Percentiles rank a stretch among this genome's conserved stretches.
Conservation (phyloP, 2,113 vertebrate genomes). For the Micromys minutus region DNA sequence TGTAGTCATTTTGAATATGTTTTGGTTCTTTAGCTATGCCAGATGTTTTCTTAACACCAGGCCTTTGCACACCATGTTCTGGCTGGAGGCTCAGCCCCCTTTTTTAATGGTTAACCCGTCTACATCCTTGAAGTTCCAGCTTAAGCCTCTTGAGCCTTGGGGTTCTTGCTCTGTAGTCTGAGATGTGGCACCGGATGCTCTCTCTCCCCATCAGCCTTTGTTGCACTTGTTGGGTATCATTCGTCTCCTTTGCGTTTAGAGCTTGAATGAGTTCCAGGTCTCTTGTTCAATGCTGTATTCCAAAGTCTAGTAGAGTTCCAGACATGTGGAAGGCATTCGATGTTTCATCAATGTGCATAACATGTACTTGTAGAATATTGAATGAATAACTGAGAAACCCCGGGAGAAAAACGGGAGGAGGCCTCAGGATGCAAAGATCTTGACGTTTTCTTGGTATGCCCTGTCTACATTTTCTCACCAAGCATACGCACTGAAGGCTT, state of each 20-base stretch:
- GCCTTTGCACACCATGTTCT: neutral
- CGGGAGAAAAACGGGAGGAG: neutral
- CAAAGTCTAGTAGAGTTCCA: neutral
- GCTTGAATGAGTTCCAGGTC: neutral
- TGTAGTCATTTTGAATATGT: neutral
- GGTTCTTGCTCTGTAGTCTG: neutral
- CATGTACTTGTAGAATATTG: slow-evolving; percentile 27
- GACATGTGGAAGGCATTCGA: neutral
- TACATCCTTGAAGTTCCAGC: neutral
- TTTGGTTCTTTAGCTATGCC: neutral
- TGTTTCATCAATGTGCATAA: slow-evolving; percentile 20
- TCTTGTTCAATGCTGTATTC: neutral
- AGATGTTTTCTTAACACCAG: neutral
- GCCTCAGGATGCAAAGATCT: slow-evolving; percentile 1
- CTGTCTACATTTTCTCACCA: neutral
- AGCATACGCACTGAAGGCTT: neutral
- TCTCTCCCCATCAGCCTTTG: neutral
- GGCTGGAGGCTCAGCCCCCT: neutral
- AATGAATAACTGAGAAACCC: slow-evolving; percentile 23
- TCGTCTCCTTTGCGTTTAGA: neutral
- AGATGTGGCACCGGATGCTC: neutral
- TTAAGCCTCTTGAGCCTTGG: neutral
- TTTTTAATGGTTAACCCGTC: neutral
- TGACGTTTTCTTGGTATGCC: neutral
- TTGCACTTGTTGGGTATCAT: neutral